Conservation (phyloP, 2,888 invertebrate genomes). For the Harpagoxenus sublaevis region DNA sequence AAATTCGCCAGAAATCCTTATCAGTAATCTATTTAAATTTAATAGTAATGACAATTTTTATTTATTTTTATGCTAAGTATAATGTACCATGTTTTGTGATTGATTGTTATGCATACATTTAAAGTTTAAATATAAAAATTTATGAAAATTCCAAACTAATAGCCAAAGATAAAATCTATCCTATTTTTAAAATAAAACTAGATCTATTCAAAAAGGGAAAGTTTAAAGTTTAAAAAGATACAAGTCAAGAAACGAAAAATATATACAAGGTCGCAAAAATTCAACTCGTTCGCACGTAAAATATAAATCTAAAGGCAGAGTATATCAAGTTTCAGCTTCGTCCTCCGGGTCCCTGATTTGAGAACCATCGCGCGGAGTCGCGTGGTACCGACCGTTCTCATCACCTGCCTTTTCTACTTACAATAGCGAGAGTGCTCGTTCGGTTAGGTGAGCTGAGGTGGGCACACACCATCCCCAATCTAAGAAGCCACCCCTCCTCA, state of each 20-base stretch:
- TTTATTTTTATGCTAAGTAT: background rate
- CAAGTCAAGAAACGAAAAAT: background rate
- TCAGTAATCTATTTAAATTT: background rate
- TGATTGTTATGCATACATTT: background rate
- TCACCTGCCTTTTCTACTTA: slow-evolving; percentile 84
- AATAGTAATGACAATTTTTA: background rate
- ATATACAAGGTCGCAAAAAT: slow-evolving; percentile 30
- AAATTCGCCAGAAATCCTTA: background rate
- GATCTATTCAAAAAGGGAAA: background rate
- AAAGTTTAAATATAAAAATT: background rate
- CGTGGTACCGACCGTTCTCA: slow-evolving; percentile 86
- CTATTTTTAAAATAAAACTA: background rate
- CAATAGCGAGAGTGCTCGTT: slow-evolving; percentile 81
- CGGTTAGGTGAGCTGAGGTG: slow-evolving; percentile 82
- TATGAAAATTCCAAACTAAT: background rate
- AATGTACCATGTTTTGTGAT: background rate
- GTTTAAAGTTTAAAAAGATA: background rate
- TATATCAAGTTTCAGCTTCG: slow-evolving; percentile 8
- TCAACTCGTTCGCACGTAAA: slow-evolving; percentile 3
- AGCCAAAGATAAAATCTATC: background rate
- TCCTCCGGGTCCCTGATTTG: slow-evolving; percentile 63
- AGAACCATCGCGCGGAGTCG: slow-evolving; percentile 83
- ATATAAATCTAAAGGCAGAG: background rate
- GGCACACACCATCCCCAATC: slow-evolving; percentile 73
- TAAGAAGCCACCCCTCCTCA: slow-evolving; percentile 78